A percentile compares a stretch with the other conserved stretches of the same genome.
phyloP scores from a whole-genome alignment of 2,888 invertebrate genomes.

The Melinopterus prodromus region DNA sequence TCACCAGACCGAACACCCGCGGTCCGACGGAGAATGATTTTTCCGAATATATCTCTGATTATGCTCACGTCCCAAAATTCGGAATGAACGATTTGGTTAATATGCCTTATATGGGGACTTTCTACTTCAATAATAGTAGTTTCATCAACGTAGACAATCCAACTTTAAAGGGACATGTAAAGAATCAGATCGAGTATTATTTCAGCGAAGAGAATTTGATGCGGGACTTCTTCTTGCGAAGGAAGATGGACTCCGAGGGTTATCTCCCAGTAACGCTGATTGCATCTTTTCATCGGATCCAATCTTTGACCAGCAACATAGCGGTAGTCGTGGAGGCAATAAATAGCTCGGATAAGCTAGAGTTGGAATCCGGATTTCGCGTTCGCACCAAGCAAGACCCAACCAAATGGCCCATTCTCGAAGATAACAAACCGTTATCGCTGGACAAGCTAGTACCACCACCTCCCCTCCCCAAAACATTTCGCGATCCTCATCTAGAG shows the following conservation, averaged over 20 bases:
- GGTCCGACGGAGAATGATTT: conserved; percentile 62
- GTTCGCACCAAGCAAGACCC: conserved; percentile 86
- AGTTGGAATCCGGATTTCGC: conserved; percentile 78
- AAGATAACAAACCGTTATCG: conserved; percentile 55
- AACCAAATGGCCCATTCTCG: conserved; percentile 84
- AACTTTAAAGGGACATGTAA: conserved; percentile 83
- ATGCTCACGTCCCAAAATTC: conserved; percentile 49
- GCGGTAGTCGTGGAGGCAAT: conserved; percentile 86
- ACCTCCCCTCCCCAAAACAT: conserved; percentile 74
- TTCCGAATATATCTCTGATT: conserved; percentile 54
- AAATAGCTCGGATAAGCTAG: conserved; percentile 84
- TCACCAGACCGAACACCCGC: conserved; percentile 59
- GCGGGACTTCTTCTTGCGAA: conserved; percentile 94
- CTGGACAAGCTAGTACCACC: conserved; percentile 75
- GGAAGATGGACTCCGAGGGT: conserved; percentile 96
- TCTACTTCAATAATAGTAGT: conserved; percentile 66
- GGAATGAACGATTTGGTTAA: conserved; percentile 49
- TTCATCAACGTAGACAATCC: conserved; percentile 57
- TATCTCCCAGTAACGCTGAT: conserved; percentile 93
- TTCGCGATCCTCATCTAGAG: conserved; percentile 63
- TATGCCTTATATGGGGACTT: conserved; percentile 67
- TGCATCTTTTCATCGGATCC: conserved; percentile 94
- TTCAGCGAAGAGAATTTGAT: conserved; percentile 96
- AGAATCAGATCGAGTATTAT: conserved; percentile 97
- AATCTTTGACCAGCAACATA: conserved; percentile 86